Conservation (phyloP, 2,888 invertebrate genomes). For the Eledone cirrhosa region DNA sequence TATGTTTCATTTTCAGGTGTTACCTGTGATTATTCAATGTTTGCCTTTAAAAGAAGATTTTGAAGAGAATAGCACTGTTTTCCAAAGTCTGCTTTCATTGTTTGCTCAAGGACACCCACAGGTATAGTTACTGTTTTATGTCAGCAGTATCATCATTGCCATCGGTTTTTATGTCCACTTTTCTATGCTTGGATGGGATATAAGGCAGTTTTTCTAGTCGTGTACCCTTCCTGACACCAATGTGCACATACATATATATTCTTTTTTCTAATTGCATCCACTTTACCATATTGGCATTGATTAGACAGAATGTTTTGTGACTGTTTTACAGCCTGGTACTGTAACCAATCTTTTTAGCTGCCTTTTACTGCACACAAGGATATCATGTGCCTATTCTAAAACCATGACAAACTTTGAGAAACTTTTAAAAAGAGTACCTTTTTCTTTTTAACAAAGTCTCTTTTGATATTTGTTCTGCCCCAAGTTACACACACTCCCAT, state of each 20-base stretch:
- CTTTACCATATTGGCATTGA: too few relatives aligned
- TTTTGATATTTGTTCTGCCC: too few relatives aligned
- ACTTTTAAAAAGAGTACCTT: too few relatives aligned
- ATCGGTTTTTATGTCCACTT: background rate
- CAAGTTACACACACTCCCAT: too few relatives aligned
- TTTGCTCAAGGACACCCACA: constrained; percentile 74
- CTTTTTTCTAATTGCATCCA: background rate
- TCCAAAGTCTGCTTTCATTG: constrained; percentile 74
- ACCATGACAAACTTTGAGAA: too few relatives aligned
- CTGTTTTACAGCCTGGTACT: too few relatives aligned
- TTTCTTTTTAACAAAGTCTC: too few relatives aligned
- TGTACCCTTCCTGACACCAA: background rate
- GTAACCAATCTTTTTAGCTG: too few relatives aligned
- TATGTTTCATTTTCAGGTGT: constrained; percentile 69
- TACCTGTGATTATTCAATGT: constrained; percentile 77
- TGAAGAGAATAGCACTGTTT: constrained; percentile 78
- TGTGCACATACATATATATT: background rate
- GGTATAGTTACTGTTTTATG: constrained; percentile 40
- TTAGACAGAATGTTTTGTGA: too few relatives aligned
- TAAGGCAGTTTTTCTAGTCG: background rate
- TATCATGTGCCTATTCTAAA: too few relatives aligned
- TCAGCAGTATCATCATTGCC: background rate
- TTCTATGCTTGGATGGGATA: background rate
- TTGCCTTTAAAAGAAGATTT: constrained; percentile 80
- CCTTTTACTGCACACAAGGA: too few relatives aligned